These are phyloP conservation scores for Dysidea cf. avara DNA, from an alignment of 37 sponge, comb jelly and placozoan genomes.

Conservation along the genomic window DNA sequence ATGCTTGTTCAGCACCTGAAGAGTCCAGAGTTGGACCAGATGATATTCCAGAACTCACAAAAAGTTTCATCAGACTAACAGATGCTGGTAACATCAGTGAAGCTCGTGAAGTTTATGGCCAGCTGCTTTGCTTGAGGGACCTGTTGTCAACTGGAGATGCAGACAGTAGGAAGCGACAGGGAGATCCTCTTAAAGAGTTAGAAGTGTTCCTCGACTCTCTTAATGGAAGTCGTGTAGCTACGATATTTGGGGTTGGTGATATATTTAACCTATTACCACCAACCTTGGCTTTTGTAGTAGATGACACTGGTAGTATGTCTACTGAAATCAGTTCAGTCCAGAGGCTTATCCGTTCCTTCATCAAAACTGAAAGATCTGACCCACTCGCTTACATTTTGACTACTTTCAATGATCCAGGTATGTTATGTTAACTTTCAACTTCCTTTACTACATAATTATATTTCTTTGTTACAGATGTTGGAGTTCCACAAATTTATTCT, in stretches of 20 bases:
- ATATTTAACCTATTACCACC: background rate
- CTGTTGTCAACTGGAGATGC: too few relatives aligned
- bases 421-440: background rate
- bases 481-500: constrained; percentile 8
- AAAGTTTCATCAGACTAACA: too few relatives aligned
- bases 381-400: constrained; percentile 20
- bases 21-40: too few relatives aligned
- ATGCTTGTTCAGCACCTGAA: too few relatives aligned
- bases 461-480: constrained; percentile 7
- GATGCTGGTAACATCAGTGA: too few relatives aligned
- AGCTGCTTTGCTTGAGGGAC: too few relatives aligned
- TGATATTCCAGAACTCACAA: too few relatives aligned
- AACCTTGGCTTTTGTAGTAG: constrained; percentile 21
- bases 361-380: background rate
- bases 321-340: constrained; percentile 14
- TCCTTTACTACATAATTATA: too few relatives aligned
- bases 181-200: too few relatives aligned
- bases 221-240: background rate
- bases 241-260: constrained; percentile 15
- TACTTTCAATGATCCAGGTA: constrained; percentile 34
- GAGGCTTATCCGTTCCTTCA: background rate
- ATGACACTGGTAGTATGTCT: constrained; percentile 31
- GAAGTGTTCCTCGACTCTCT: too few relatives aligned
- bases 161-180: too few relatives aligned
- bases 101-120: too few relatives aligned